A percentile compares a stretch with the other conserved stretches of the same genome.
Evolutionary conservation across 1,140 invertebrate species (phyloP).

Genomic region (Tetragnatha versicolor): DNA sequence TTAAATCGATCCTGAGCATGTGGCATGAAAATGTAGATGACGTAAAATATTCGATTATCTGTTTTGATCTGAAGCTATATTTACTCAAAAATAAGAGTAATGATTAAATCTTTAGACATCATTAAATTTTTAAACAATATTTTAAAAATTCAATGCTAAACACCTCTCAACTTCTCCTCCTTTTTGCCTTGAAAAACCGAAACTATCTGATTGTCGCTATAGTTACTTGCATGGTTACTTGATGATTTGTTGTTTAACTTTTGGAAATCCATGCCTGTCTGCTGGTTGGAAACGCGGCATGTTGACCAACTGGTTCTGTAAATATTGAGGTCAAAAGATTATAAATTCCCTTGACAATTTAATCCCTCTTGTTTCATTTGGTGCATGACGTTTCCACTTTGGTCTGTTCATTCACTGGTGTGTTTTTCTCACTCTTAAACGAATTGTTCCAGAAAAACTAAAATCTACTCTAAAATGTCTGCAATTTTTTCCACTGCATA

Average conservation of each 20-base stretch:
- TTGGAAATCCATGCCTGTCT: neutral
- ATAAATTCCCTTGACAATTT: conserved; percentile 9
- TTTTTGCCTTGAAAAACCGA: no score
- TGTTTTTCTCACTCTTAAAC: neutral
- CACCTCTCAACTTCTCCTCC: no score
- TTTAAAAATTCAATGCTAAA: no score
- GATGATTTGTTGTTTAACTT: neutral
- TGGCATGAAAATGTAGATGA: no score
- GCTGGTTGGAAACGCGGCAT: neutral
- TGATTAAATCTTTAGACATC: no score
- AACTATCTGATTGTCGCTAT: no score
- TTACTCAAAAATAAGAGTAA: no score
- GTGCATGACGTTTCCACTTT: neutral
- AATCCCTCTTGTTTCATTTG: no score
- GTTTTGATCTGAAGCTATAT: no score
- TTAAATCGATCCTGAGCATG: no score
- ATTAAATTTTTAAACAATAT: no score
- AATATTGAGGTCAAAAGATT: neutral
- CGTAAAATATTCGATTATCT: no score
- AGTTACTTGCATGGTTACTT: neutral
- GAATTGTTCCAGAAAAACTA: neutral
- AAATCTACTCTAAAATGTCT: conserved; percentile 8
- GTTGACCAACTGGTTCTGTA: neutral
- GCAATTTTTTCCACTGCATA: neutral
- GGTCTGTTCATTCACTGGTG: neutral